Evolutionary conservation across 2,888 invertebrate genomes (phyloP), one percentile per base, ranked within the genome.

Genomic region (Acleris holmiana): DNA sequence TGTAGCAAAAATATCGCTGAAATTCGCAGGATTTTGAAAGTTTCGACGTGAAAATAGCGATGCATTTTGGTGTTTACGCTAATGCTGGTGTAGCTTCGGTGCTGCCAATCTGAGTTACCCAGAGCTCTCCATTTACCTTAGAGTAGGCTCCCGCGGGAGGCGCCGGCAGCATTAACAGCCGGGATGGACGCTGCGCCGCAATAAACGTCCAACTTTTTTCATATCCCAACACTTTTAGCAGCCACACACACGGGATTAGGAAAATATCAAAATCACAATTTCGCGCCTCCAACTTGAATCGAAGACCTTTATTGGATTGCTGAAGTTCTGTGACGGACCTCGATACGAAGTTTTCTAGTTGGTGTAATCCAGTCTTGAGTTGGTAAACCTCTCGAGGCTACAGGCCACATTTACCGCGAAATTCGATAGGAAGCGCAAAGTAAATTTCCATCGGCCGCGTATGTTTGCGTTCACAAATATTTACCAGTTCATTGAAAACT

Each of bases 361-460:
- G 58, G 53, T 48, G 64, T 64, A 64, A 64, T 64, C 58, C 64
- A 64, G 58, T 58, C 64, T 64, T 64, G 58, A 64, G 58, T 64
- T 58, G 41, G 58, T 63, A 54, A 64, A 53, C 58, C 64, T 64
- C 64, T 53, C 19, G 64, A 58, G 64, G 64, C 64, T 64, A 53
- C 57, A 63, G 50, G 58, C 58, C 63, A 48, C 63, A 58, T 57
- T 57, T 63, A 57, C 50, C 46, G 53, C 15, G 25, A 47, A 64
- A 64, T 53, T 64, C 41, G 58, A 54, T 54, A 54, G 55, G 64
- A 41, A 48, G 53, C 46, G 58, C 58, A 58, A 58, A 64, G 47
- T 64, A 64, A 64, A 64, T 64, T 64, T 54, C 48, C 58, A 41
- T 21, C 53, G 47, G 49, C 51, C 51, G 47, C 41, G 58, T 54